phyloP scores from a whole-genome alignment of 1,140 invertebrate genomes.

The Plectrocnemia conspersa region DNA sequence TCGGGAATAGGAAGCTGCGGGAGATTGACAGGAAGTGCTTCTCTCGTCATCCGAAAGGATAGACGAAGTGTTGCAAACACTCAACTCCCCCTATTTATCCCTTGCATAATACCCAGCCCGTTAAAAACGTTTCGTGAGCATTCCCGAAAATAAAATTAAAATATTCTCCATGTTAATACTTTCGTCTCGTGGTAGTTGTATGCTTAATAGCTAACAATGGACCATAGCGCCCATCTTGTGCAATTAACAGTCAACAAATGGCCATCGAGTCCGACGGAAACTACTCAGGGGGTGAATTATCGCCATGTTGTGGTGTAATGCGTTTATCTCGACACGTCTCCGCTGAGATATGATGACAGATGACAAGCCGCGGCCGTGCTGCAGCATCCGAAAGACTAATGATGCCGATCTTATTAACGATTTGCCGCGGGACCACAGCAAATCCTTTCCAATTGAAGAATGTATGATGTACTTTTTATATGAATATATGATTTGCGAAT shows the following conservation, averaged over 20 bases:
- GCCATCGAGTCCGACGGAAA: neutral
- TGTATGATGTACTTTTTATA: too few relatives aligned
- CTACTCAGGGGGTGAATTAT: neutral
- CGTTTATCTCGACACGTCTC: neutral
- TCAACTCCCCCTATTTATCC: neutral
- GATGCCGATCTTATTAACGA: constrained; percentile 13
- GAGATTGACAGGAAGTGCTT: constrained; percentile 33
- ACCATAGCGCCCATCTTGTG: neutral
- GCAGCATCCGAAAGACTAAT: neutral
- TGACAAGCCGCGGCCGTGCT: neutral
- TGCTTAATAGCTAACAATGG: neutral
- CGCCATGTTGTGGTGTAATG: neutral
- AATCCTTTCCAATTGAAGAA: too few relatives aligned
- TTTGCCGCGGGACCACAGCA: constrained; percentile 8
- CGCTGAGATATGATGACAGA: constrained; percentile 3
- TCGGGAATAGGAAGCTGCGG: constrained; percentile 26
- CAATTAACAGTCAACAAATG: constrained; percentile 3
- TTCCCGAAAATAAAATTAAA: neutral
- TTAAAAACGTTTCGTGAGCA: too few relatives aligned
- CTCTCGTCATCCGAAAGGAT: constrained; percentile 5
- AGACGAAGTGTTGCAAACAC: constrained; percentile 11
- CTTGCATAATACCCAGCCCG: neutral
- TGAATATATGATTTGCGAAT: too few relatives aligned
- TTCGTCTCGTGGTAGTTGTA: neutral
- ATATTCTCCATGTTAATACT: neutral